Conservation (phyloP, 2,797 vertebrate genomes). For the Mastacembelus armatus region DNA sequence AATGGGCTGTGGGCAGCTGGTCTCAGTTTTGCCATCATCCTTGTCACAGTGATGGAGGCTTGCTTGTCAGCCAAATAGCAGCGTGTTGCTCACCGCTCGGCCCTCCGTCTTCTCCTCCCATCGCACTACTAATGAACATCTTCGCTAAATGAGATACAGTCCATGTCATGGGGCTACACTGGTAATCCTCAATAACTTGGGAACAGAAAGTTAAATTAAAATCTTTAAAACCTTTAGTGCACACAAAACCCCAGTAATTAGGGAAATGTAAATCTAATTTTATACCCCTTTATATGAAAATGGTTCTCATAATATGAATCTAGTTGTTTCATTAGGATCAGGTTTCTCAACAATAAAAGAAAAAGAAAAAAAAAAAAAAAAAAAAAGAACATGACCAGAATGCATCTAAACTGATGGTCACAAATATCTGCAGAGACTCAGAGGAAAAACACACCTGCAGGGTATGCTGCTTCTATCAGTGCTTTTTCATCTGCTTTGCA, state of each 20-base stretch:
- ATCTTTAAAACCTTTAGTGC: neutral
- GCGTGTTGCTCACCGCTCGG: slow-evolving; percentile 16
- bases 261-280: neutral
- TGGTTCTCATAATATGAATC: neutral
- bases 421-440: neutral
- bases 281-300: neutral
- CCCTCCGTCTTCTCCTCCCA: slow-evolving; percentile 1
- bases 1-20: slow-evolving; percentile 74
- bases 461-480: neutral
- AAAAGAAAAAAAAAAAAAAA: too few relatives aligned
- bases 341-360: too few relatives aligned
- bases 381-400: slow-evolving; percentile 8
- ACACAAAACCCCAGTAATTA: neutral
- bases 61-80: slow-evolving; percentile 55
- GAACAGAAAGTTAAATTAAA: neutral
- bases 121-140: slow-evolving; percentile 34
- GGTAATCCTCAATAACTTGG: slow-evolving; percentile 1
- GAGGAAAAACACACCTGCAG: slow-evolving; percentile 30
- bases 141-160: slow-evolving; percentile 13
- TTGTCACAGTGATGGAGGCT: slow-evolving; percentile 56
- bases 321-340: slow-evolving; percentile 8
- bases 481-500: slow-evolving; percentile 26
- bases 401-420: neutral
- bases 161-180: neutral
- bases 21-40: slow-evolving; percentile 69